Evolutionary conservation across 2,113 vertebrate species (phyloP).

Genomic region (Abramis brama): DNA sequence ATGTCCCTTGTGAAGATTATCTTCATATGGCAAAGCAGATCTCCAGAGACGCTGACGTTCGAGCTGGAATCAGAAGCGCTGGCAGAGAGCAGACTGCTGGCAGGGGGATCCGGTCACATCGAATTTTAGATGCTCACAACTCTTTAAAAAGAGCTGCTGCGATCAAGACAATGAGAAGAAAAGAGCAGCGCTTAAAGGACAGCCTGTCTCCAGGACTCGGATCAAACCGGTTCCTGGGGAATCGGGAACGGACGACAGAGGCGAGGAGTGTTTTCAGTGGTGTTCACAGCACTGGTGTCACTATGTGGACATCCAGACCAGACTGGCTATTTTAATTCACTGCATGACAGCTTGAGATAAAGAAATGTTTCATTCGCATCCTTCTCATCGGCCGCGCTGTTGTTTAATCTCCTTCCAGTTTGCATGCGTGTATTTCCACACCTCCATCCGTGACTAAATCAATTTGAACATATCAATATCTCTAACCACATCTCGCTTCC

Average conservation of each 20-base stretch:
- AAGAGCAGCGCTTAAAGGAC: conserved; percentile 27
- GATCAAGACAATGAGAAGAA: conserved; percentile 10
- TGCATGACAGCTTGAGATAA: neutral
- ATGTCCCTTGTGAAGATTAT: conserved; percentile 10
- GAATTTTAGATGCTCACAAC: neutral
- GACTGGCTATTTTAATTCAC: neutral
- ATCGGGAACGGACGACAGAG: neutral
- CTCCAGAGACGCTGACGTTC: neutral
- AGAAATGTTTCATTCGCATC: neutral
- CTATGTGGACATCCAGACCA: conserved; percentile 12
- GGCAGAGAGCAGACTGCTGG: neutral
- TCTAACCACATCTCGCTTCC: neutral
- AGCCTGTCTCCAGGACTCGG: neutral
- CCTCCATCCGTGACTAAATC: neutral
- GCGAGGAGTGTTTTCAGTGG: neutral
- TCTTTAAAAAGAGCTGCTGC: neutral
- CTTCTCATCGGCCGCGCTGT: neutral
- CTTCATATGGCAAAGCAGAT: neutral
- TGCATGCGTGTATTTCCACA: neutral
- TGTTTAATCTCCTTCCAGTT: neutral
- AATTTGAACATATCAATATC: neutral
- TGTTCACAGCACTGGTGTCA: conserved; percentile 1
- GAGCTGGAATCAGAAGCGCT: neutral
- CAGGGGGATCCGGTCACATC: neutral
- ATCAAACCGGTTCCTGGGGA: neutral